These are phyloP conservation scores for Pedionomus torquatus DNA, from an alignment of 2,113 vertebrate genomes.

Conservation along the genomic window DNA sequence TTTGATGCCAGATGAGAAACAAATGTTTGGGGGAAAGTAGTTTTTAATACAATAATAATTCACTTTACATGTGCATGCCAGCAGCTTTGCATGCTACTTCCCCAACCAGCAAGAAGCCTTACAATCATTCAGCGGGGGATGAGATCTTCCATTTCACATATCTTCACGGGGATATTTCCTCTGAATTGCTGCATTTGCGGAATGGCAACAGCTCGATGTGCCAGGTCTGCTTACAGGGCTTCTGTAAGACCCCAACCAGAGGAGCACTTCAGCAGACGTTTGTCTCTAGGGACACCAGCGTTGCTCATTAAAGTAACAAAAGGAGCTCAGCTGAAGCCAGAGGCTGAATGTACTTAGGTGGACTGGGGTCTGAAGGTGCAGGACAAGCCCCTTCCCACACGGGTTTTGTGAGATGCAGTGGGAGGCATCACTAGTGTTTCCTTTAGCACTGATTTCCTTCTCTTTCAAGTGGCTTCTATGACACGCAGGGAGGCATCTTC, in stretches of 20 bases:
- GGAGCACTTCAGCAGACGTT: background rate
- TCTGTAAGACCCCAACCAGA: background rate
- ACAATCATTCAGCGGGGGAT: slow-evolving; percentile 12
- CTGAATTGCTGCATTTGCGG: background rate
- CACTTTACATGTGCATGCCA: slow-evolving; percentile 73
- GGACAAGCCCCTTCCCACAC: background rate
- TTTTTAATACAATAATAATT: slow-evolving; percentile 80
- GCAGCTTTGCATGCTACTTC: slow-evolving; percentile 55
- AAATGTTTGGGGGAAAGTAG: slow-evolving; percentile 75
- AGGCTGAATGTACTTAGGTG: background rate
- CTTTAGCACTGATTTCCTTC: background rate
- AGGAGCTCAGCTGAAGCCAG: background rate
- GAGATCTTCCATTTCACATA: slow-evolving; percentile 38
- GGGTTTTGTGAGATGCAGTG: background rate
- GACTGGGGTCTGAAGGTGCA: background rate
- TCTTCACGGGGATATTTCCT: slow-evolving; percentile 10
- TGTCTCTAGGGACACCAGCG: background rate
- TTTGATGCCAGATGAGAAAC: slow-evolving; percentile 81
- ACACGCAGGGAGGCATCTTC: background rate
- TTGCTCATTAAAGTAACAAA: background rate
- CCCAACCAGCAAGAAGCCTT: slow-evolving; percentile 59
- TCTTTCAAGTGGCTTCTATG: background rate
- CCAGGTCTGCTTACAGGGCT: background rate
- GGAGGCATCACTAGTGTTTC: background rate
- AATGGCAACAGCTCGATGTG: background rate